phyloP scores from a whole-genome alignment of 2,888 invertebrate genomes.

The Amiota minor region DNA sequence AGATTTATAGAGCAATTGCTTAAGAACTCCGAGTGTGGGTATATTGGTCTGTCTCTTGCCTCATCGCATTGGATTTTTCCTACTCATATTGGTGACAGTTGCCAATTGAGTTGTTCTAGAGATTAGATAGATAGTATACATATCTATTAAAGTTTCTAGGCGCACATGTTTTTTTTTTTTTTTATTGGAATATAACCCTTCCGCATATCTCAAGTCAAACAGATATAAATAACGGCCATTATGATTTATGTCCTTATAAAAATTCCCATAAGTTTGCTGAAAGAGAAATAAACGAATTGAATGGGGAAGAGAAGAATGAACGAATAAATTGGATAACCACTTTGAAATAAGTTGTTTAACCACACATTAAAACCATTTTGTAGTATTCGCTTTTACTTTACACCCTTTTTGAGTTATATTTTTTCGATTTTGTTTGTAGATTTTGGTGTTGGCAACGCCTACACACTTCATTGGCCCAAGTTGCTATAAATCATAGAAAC shows the following conservation, averaged over 20 bases:
- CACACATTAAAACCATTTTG: constrained; percentile 67
- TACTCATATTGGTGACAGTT: background rate
- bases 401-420: constrained; percentile 34
- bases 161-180: too few relatives aligned
- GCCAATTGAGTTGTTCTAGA: constrained; percentile 1
- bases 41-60: too few relatives aligned
- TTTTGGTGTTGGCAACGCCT: constrained; percentile 38
- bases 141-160: too few relatives aligned
- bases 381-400: constrained; percentile 45
- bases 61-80: too few relatives aligned
- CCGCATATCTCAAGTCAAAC: constrained; percentile 33
- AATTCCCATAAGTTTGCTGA: constrained; percentile 29
- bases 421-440: background rate
- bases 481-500: constrained; percentile 64
- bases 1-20: too few relatives aligned
- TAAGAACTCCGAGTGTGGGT: too few relatives aligned
- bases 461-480: constrained; percentile 46
- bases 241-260: constrained; percentile 54
- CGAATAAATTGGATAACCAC: constrained; percentile 49
- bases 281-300: background rate
- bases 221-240: constrained; percentile 50
- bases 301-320: background rate
- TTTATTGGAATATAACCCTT: constrained; percentile 16
- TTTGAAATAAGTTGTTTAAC: constrained; percentile 67
- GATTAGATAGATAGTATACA: too few relatives aligned